Evolutionary conservation across 2,797 vertebrate genomes (phyloP), one percentile per base, ranked within the genome.

Genomic region (Halcyon badia): DNA sequence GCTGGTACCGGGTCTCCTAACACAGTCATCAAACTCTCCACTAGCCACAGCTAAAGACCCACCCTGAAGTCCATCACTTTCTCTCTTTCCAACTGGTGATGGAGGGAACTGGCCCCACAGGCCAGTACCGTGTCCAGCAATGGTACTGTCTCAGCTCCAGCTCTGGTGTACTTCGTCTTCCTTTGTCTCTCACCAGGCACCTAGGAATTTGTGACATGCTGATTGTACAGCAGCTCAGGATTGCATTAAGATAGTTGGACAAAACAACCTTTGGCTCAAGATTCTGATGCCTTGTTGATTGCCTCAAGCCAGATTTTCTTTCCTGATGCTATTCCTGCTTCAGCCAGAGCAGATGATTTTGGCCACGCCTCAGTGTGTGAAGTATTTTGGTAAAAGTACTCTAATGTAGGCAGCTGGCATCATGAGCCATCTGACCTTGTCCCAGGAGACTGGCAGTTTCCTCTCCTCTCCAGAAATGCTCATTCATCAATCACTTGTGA

Each of bases 51-150:
- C 13, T 42, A 6, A 5, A 85, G 57, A 70, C 37, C 16, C 7
- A 64, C 26, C 16, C 44, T 69, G 26, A 72, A 83, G 12, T 30
- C n/a, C 56, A 61, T 12, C 3, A 4, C 49, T 25, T 82, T 28
- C 25, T 56, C 52, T 65, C 60, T 46, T 89, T 84, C 60, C 58
- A 87, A 5, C 16, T 20, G 15, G 9, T 70, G 68, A 60, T 28
- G 41, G 57, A 7, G 12, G 52, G 26, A 89, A 84, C 31, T 52
- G 66, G 22, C 25, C 14, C 24, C 49, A 24, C 4, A 72, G 51
- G 48, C 31, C 76, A 86, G 30, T 2, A 0, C 41, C 0, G 0
- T 12, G 28, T 46, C 75, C 42, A 10, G 9, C 2, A 17, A 6
- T 3, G 6, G 54, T 14, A 19, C n/a, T 56, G 4, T 49, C 41